A percentile compares a stretch with the other conserved stretches of the same genome.
phyloP scores from a whole-genome alignment of 2,113 vertebrate genomes.

The Pristiophorus japonicus region DNA sequence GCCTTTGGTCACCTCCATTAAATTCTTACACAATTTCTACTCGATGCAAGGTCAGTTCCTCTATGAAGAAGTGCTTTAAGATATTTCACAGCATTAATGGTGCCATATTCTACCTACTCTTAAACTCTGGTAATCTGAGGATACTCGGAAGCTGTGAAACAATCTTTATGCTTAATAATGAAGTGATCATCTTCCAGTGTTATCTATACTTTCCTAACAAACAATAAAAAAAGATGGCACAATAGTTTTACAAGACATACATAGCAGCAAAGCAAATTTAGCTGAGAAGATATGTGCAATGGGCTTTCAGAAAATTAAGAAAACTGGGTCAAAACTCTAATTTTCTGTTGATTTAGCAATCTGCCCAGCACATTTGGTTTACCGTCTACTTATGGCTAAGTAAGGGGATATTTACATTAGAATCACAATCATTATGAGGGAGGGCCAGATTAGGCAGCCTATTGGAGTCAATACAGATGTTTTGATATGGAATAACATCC shows the following conservation, averaged over 20 bases:
- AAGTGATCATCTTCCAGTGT: background rate
- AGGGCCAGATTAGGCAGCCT: background rate
- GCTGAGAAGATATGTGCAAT: background rate
- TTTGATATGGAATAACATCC: background rate
- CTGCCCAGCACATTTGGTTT: background rate
- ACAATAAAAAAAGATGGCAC: background rate
- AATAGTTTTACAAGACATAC: background rate
- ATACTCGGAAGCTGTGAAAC: background rate
- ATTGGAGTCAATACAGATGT: background rate
- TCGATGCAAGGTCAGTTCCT: background rate
- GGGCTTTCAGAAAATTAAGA: background rate
- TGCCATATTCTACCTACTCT: background rate
- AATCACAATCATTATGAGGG: background rate
- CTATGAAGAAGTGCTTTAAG: background rate
- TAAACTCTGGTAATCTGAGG: background rate
- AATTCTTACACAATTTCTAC: background rate
- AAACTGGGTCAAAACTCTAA: background rate
- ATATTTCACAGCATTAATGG: background rate
- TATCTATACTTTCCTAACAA: background rate
- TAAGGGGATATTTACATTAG: background rate
- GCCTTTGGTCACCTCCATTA: background rate
- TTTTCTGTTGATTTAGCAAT: background rate
- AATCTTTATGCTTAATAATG: background rate
- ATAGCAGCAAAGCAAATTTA: background rate
- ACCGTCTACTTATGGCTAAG: background rate